Evolutionary conservation across 2,797 vertebrate species (phyloP).

Genomic region (Pempheris klunzingeri): DNA sequence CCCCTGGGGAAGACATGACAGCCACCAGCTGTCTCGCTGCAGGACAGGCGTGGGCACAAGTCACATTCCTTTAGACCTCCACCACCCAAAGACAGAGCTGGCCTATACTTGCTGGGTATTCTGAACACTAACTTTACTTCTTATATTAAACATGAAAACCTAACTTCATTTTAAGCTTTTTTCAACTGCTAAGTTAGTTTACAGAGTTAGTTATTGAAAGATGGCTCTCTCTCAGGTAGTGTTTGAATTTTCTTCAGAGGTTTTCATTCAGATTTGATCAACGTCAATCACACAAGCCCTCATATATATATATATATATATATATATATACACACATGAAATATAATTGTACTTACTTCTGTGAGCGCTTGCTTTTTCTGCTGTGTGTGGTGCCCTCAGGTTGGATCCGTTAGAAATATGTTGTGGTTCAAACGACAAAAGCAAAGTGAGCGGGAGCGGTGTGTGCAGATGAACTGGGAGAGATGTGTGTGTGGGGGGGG

Average conservation of each 20-base stretch:
- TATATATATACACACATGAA: neutral
- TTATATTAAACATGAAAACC: neutral
- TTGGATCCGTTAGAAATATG: slow-evolving; percentile 8
- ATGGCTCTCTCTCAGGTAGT: neutral
- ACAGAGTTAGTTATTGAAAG: neutral
- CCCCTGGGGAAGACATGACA: slow-evolving; percentile 33
- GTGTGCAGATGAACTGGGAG: slow-evolving; percentile 43
- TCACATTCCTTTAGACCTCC: slow-evolving; percentile 63
- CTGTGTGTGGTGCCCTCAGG: slow-evolving; percentile 8
- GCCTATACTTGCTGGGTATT: slow-evolving; percentile 8
- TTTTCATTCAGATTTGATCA: slow-evolving; percentile 10
- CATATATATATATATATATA: neutral
- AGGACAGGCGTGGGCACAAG: slow-evolving; percentile 44
- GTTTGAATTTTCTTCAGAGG: neutral
- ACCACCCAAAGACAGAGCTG: slow-evolving; percentile 35
- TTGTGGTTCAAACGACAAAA: slow-evolving; percentile 37
- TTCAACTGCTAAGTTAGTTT: neutral
- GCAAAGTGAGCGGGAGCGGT: slow-evolving; percentile 60
- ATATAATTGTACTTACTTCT: slow-evolving; percentile 56
- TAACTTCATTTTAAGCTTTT: neutral
- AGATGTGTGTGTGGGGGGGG: slow-evolving; percentile 5
- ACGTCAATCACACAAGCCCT: neutral
- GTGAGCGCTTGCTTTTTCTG: neutral
- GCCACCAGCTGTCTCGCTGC: slow-evolving; percentile 74
- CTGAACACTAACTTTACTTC: slow-evolving; percentile 6